Evolutionary conservation across 2,888 invertebrate species (phyloP).

Genomic region (Harpagoxenus sublaevis): DNA sequence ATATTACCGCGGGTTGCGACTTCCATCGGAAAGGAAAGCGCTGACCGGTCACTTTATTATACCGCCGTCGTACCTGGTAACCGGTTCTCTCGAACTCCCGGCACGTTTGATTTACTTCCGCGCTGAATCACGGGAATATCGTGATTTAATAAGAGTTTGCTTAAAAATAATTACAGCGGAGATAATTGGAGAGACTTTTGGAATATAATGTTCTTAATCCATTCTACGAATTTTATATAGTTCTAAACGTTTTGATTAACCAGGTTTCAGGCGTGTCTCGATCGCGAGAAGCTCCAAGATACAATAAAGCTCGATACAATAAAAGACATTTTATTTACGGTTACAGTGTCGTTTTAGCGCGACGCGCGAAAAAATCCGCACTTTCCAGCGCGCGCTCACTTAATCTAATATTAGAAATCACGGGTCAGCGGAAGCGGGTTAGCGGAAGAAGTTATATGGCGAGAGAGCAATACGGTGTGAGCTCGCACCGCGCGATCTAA

Average conservation of each 20-base stretch:
- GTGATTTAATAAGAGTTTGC: conserved; percentile 4
- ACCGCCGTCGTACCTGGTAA: conserved; percentile 20
- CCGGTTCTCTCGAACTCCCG: conserved; percentile 29
- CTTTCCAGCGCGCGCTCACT: not conserved
- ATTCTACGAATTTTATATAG: not conserved
- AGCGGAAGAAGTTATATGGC: conserved; percentile 36
- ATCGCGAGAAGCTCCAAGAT: not conserved
- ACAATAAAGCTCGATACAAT: not conserved
- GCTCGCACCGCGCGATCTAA: conserved; percentile 60
- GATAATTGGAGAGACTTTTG: not conserved
- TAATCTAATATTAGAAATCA: conserved; percentile 53
- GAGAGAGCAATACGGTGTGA: conserved; percentile 42
- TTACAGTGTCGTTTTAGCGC: not conserved
- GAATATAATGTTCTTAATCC: not conserved
- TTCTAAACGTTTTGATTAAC: not conserved
- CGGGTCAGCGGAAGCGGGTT: not conserved
- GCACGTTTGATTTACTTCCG: conserved; percentile 19
- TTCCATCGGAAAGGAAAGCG: conserved; percentile 43
- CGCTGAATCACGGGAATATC: not conserved
- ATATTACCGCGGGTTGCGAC: conserved; percentile 27
- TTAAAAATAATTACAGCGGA: not conserved
- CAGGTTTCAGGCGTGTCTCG: not conserved
- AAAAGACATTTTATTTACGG: conserved; percentile 2
- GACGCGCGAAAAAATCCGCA: conserved; percentile 7
- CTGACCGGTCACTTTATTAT: conserved; percentile 46